These are phyloP conservation scores for Meriones unguiculatus DNA, from an alignment of 2,113 vertebrate genomes.

Conservation along the genomic window DNA sequence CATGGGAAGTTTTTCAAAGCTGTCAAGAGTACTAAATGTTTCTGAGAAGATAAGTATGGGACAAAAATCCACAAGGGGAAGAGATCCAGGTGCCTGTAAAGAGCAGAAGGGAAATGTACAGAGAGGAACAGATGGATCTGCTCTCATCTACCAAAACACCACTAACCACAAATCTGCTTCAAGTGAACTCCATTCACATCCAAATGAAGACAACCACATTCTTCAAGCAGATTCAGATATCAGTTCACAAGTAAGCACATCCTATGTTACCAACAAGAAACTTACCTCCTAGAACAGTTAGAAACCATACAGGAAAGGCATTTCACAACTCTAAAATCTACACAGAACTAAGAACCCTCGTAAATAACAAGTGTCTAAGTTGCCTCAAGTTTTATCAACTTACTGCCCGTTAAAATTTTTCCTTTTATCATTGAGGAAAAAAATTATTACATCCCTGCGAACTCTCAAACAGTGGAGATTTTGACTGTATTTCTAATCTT, in stretches of 20 bases:
- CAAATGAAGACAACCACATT: slow-evolving; percentile 31
- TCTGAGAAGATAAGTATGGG: not conserved
- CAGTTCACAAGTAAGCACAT: slow-evolving; percentile 13
- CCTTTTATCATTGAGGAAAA: not conserved
- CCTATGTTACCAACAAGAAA: slow-evolving; percentile 31
- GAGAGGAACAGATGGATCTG: not conserved
- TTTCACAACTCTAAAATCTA: not conserved
- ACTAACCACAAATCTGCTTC: not conserved
- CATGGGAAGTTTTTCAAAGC: not conserved
- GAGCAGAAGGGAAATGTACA: not conserved
- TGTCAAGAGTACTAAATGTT: not conserved
- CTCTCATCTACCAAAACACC: not conserved
- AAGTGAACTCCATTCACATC: not conserved
- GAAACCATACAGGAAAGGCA: not conserved
- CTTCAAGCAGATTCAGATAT: not conserved
- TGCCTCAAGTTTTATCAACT: slow-evolving; percentile 26
- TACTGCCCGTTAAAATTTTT: not conserved
- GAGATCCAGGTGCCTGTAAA: not conserved
- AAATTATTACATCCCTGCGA: not conserved
- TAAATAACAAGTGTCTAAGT: not conserved
- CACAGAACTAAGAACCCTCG: not conserved
- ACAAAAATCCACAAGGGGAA: not conserved
- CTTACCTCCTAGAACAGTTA: slow-evolving; percentile 42
- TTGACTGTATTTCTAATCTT: not conserved
- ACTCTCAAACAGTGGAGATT: not conserved